Percentiles rank a stretch among this genome's conserved stretches.
Conservation (phyloP, 2,113 vertebrate genomes). For the Felis chaus region DNA sequence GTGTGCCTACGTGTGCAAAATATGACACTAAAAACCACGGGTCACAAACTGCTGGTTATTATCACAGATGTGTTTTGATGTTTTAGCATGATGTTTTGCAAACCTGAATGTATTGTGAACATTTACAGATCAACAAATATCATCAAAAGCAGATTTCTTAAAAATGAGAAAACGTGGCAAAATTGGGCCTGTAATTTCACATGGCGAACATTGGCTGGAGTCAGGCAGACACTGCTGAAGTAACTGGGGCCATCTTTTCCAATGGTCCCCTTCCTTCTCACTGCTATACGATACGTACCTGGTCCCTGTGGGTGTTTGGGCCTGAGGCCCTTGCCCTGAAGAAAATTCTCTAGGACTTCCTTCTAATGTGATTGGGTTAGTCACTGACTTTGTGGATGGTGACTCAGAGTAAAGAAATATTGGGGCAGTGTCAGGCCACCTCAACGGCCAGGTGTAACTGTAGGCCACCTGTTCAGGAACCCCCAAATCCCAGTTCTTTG, state of each 20-base stretch:
- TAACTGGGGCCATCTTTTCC: not conserved
- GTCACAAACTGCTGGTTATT: not conserved
- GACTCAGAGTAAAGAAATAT: not conserved
- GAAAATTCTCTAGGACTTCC: not conserved
- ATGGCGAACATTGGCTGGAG: not conserved
- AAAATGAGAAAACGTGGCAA: not conserved
- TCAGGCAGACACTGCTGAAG: not conserved
- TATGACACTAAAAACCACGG: not conserved
- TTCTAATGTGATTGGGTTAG: not conserved
- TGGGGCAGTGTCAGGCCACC: not conserved
- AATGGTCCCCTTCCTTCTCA: too few species aligned
- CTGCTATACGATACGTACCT: not conserved
- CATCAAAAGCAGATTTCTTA: not conserved
- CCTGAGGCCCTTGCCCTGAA: not conserved
- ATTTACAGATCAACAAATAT: constrained; percentile 22
- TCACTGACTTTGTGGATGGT: not conserved
- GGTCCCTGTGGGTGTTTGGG: not conserved
- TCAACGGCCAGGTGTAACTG: not conserved
- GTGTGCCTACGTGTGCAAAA: not conserved
- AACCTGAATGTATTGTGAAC: constrained; percentile 17
- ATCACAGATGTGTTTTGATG: not conserved
- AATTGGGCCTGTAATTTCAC: not conserved
- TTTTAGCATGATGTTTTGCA: not conserved
- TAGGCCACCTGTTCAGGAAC: not conserved
- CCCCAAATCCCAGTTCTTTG: not conserved